These are phyloP conservation scores for Lasioglossum morio DNA, from an alignment of 2,888 invertebrate species.

Conservation along the genomic window DNA sequence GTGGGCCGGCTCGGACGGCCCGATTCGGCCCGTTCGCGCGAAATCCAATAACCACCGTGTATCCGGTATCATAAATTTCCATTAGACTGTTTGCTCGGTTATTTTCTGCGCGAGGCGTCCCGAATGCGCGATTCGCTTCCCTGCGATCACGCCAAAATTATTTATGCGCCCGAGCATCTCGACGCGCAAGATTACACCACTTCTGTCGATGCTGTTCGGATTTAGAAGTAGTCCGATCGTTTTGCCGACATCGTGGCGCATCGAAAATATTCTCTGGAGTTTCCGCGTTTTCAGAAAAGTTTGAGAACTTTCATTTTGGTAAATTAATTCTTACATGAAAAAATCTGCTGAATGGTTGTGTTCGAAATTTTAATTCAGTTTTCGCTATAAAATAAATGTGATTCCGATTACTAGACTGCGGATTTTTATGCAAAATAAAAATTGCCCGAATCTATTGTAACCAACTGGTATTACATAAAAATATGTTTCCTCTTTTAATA, in stretches of 20 bases:
- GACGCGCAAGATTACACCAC: not conserved
- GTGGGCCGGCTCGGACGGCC: slow-evolving; percentile 12
- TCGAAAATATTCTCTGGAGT: not conserved
- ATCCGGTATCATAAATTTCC: slow-evolving; percentile 56
- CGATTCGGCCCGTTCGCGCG: slow-evolving; percentile 29
- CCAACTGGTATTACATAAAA: too few species aligned
- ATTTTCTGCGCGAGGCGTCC: slow-evolving; percentile 32
- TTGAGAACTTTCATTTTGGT: too few species aligned
- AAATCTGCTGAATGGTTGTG: too few species aligned
- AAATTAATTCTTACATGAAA: too few species aligned
- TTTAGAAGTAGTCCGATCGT: not conserved
- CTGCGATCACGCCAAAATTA: slow-evolving; percentile 13
- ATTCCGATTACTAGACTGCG: too few species aligned
- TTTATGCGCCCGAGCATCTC: slow-evolving; percentile 18
- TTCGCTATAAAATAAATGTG: too few species aligned
- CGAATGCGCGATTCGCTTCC: not conserved
- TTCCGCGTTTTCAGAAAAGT: not conserved
- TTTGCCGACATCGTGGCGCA: not conserved
- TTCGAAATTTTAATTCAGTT: too few species aligned
- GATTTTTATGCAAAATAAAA: too few species aligned
- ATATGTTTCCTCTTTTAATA: too few species aligned
- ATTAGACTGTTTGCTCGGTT: slow-evolving; percentile 49
- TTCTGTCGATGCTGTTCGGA: not conserved
- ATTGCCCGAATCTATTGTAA: too few species aligned
- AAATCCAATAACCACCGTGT: slow-evolving; percentile 54